These are phyloP conservation scores for Trichogramma pretiosum DNA, from an alignment of 1,140 invertebrate genomes.

Conservation along the genomic window DNA sequence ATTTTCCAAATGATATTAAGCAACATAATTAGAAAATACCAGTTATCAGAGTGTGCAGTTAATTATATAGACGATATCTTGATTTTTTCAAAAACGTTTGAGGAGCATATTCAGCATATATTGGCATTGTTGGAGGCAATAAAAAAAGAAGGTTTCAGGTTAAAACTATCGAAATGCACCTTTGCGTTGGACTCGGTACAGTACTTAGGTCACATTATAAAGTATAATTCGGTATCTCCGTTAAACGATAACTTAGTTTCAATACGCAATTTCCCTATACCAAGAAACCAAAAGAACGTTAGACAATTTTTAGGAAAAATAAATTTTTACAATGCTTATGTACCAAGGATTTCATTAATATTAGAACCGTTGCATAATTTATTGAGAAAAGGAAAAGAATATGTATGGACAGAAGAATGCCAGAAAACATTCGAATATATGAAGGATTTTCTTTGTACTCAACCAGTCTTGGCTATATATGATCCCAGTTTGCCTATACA, in stretches of 20 bases:
- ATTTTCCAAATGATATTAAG: slow-evolving; percentile 20
- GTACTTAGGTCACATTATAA: slow-evolving; percentile 14
- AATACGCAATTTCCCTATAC: slow-evolving; percentile 19
- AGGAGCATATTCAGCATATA: slow-evolving; percentile 21
- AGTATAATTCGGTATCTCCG: slow-evolving; percentile 11
- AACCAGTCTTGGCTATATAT: slow-evolving; percentile 23
- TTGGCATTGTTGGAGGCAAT: slow-evolving; percentile 17
- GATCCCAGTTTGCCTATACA: slow-evolving; percentile 16
- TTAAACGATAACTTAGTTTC: slow-evolving; percentile 21
- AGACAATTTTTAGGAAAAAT: slow-evolving; percentile 24
- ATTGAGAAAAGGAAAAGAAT: slow-evolving; percentile 20
- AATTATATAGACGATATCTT: slow-evolving; percentile 25
- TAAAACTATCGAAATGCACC: slow-evolving; percentile 14
- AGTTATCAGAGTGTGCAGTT: slow-evolving; percentile 18
- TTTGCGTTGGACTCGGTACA: background rate
- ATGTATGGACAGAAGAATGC: slow-evolving; percentile 18
- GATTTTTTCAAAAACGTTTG: slow-evolving; percentile 22
- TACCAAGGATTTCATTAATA: slow-evolving; percentile 12
- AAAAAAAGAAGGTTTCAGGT: slow-evolving; percentile 17
- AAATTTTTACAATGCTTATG: slow-evolving; percentile 19
- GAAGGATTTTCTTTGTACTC: slow-evolving; percentile 19
- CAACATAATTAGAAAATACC: slow-evolving; percentile 23
- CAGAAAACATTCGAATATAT: slow-evolving; percentile 17
- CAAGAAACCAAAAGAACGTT: slow-evolving; percentile 21
- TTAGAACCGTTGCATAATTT: slow-evolving; percentile 21